These are phyloP conservation scores for Zaprionus capensis DNA, from an alignment of 1,140 invertebrate species.

Conservation along the genomic window DNA sequence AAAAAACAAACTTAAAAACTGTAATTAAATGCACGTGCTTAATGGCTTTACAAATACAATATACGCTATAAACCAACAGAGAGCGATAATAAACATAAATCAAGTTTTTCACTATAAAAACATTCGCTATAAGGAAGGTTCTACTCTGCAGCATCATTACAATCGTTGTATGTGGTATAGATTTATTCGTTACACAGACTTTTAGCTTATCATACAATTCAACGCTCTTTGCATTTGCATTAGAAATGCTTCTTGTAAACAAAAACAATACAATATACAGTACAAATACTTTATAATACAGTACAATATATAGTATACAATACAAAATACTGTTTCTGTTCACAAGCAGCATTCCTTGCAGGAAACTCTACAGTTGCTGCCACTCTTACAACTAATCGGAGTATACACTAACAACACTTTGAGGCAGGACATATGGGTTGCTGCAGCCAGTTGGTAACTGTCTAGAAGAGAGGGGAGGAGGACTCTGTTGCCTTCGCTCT, in stretches of 20 bases:
- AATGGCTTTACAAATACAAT: constrained; percentile 36
- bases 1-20: constrained; percentile 56
- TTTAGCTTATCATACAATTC: background rate
- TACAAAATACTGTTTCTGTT: no score
- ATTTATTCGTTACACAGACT: constrained; percentile 4
- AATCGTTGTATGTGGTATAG: background rate
- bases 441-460: background rate
- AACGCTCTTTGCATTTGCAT: no score
- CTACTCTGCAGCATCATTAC: no score
- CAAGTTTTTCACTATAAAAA: background rate
- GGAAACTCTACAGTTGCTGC: background rate
- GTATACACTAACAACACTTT: background rate
- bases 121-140: background rate
- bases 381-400: constrained; percentile 20
- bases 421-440: background rate
- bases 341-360: background rate
- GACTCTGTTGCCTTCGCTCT: no score
- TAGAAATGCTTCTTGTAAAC: no score
- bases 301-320: no score
- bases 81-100: background rate
- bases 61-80: background rate
- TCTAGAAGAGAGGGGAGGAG: background rate
- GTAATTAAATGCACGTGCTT: constrained; percentile 72
- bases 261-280: no score
- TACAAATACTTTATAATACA: no score